Base-by-base conservation (phyloP, 1,140 invertebrate species). In the Hycleus cichorii region DNA sequence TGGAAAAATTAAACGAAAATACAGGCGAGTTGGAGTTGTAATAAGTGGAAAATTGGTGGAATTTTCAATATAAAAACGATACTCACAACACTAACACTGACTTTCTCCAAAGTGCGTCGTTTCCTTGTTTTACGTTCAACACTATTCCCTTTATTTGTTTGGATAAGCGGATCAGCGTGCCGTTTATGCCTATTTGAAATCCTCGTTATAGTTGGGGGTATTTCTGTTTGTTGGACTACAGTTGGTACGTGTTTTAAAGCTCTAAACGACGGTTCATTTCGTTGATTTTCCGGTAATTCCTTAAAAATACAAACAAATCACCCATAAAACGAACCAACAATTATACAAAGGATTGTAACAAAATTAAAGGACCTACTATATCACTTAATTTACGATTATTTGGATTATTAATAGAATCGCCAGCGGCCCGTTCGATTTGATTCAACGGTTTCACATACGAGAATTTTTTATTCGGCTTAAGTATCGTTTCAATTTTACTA, bases 51-150 rank as follows among this genome's bases (percentile, higher is more conserved):
- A 39, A 48, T 9, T 11, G 38, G 10, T 12, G 27, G 39, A 43
- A 52, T 45, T 10, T 53, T 39, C 27, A 39, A 47, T 47, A 27
- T 32, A 46, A 51, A 11, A 18, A 12, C 5, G 18, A 58, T 48
- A 39, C 39, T n/a, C 9, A 11, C 5, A 42, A n/a, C 40, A 62
- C 43, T 18, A 32, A 32, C 7, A 72, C 78, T 80, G 73, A 81
- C 79, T 67, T 78, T 79, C 64, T 80, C 79, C 3, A 74, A 72
- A 51, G 78, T 81, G 7, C 77, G 75, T 38, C 79, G 72, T 59
- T 81, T 81, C 54, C 79, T 73, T 10, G 76, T 72, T 57, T 77
- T 75, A 26, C 76, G 49, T 18, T 72, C 70, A 4, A 62, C n/a
- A 43, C 54, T 62, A 39, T 44, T 47, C 11, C 58, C 18, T 62